Evolutionary conservation across 1,140 invertebrate genomes (phyloP).

Genomic region (Marisa cornuarietis): DNA sequence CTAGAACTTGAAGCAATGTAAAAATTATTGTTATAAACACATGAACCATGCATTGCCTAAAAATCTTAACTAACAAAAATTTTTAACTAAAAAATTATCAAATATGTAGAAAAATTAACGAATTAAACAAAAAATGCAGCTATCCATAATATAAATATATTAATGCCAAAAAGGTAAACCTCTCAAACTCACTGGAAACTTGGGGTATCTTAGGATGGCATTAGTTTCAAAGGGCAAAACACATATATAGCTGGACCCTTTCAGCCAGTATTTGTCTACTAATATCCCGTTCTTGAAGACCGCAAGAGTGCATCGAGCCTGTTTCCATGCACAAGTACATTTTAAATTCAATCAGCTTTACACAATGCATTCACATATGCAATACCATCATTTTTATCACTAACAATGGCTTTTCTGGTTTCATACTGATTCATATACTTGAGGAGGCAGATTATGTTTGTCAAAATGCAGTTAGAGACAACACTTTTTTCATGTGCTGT

Average conservation of each 20-base stretch:
- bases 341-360: no score
- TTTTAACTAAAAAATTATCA: neutral
- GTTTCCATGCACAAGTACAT: neutral
- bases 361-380: no score
- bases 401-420: no score
- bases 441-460: no score
- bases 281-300: constrained; percentile 45
- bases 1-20: no score
- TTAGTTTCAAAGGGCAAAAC: constrained; percentile 26
- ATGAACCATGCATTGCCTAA: no score
- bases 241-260: constrained; percentile 40
- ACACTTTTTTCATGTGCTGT: no score
- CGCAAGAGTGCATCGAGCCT: constrained; percentile 38
- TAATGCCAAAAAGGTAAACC: neutral
- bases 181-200: constrained; percentile 49
- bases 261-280: constrained; percentile 48
- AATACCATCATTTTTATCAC: no score
- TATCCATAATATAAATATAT: neutral
- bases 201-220: constrained; percentile 47
- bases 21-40: no score
- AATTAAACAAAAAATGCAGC: neutral
- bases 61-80: no score
- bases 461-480: no score
- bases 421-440: no score
- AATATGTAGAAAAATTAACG: neutral